Conservation (phyloP, 2,888 invertebrate species). For the Limnephilus auricula region DNA sequence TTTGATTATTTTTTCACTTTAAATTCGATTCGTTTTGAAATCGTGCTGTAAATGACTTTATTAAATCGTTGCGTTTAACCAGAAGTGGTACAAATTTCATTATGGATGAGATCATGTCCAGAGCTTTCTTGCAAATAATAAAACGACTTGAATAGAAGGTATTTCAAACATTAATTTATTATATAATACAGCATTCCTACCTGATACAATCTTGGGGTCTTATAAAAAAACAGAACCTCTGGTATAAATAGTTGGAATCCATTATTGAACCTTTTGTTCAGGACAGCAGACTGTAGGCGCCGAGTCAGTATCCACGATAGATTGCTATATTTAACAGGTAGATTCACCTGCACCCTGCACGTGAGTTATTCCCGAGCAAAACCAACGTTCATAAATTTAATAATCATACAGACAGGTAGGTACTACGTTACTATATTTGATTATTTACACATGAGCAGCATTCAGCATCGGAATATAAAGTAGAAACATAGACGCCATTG, state of each 20-base stretch:
- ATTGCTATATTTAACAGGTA: neutral
- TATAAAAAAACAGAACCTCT: neutral
- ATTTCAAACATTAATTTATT: neutral
- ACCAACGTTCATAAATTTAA: neutral
- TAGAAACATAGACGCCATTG: no score
- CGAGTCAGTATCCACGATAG: neutral
- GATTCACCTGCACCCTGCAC: neutral
- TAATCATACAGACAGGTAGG: neutral
- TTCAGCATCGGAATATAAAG: no score
- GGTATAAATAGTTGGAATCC: slow-evolving; percentile 14
- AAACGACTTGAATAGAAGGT: neutral
- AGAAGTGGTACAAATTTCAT: neutral
- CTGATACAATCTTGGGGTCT: neutral
- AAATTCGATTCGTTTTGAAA: no score
- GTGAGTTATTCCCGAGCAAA: neutral
- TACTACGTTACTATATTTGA: no score
- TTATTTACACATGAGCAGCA: no score
- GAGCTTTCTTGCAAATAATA: neutral
- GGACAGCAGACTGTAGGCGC: neutral
- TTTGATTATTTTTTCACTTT: no score
- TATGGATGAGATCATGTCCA: neutral
- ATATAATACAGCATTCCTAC: neutral
- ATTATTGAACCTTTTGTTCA: slow-evolving; percentile 2
- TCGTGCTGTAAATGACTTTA: neutral
- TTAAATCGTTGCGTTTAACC: no score